Conservation (phyloP, 1,140 invertebrate species). For the Ips typographus region DNA sequence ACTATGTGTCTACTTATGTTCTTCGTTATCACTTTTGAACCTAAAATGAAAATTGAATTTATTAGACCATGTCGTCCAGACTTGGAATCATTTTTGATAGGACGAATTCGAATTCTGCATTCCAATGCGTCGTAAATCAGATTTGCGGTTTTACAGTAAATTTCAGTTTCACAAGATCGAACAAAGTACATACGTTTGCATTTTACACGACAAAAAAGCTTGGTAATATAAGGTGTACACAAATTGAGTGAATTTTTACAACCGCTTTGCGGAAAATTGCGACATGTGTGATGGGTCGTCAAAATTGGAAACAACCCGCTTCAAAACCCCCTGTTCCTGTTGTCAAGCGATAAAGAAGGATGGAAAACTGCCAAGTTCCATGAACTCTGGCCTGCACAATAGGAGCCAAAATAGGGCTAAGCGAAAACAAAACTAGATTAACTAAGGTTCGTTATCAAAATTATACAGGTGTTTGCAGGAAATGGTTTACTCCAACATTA, state of each 20-base stretch:
- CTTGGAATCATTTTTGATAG: conserved; percentile 3
- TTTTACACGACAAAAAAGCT: not conserved
- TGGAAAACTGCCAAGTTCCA: conserved; percentile 5
- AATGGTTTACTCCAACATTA: too few relatives aligned
- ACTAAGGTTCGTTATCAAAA: too few relatives aligned
- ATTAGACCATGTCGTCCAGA: conserved; percentile 2
- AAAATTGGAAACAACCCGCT: not conserved
- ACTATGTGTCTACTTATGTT: too few relatives aligned
- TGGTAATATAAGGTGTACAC: not conserved
- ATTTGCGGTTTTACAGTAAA: conserved; percentile 4
- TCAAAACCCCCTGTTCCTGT: not conserved
- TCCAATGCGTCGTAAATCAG: not conserved
- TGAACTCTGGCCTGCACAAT: conserved; percentile 7
- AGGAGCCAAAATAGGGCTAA: not conserved
- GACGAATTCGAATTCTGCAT: conserved; percentile 1
- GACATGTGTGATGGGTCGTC: not conserved
- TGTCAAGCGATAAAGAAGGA: not conserved
- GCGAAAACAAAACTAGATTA: too few relatives aligned
- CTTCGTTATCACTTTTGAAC: too few relatives aligned
- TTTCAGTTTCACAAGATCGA: too few relatives aligned
- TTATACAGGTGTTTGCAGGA: too few relatives aligned
- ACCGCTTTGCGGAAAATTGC: too few relatives aligned
- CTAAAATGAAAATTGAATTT: too few relatives aligned
- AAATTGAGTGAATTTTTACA: too few relatives aligned
- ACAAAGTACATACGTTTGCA: too few relatives aligned